Evolutionary conservation across 35 echinoderm and acorn worm genomes (phyloP).

Genomic region (Ptychodera flava): DNA sequence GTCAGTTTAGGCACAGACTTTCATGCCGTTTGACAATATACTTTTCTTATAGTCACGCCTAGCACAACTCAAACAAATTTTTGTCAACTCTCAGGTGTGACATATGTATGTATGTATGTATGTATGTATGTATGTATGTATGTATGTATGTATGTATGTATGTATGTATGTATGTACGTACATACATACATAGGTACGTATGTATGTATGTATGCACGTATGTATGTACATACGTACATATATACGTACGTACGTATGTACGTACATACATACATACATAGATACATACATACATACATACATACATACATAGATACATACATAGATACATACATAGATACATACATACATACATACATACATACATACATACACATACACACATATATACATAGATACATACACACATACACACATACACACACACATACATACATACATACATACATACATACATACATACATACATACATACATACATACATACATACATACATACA

Average conservation of each 20-base stretch:
- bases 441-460: background rate
- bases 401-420: background rate
- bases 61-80: no score
- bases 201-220: background rate
- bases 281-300: background rate
- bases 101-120: no score
- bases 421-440: background rate
- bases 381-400: no score
- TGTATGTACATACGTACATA: background rate
- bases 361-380: background rate
- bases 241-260: background rate
- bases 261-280: background rate
- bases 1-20: no score
- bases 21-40: no score
- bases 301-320: no score
- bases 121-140: background rate
- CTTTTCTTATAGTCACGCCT: no score
- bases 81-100: no score
- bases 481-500: conserved; percentile 2
- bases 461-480: background rate
- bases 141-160: background rate
- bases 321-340: background rate
- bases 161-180: background rate
- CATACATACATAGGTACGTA: background rate
- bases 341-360: background rate